phyloP scores from a whole-genome alignment of 53 echinoderm and acorn worm species.

The Glandiceps talaboti region DNA sequence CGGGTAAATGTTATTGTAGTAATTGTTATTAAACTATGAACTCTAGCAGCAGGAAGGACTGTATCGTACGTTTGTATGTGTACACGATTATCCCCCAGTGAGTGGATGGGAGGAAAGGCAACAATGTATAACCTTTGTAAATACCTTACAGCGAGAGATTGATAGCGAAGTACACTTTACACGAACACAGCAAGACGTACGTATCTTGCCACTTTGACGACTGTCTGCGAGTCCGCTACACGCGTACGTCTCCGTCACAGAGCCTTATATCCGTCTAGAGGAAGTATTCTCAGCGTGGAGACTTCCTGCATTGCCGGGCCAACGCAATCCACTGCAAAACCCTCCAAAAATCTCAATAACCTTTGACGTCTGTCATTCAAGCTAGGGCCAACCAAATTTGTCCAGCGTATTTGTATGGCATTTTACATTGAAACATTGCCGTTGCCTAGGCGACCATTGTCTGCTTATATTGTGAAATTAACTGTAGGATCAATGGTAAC shows the following conservation, averaged over 20 bases:
- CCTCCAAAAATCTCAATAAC: neutral
- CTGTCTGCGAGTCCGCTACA: neutral
- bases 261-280: neutral
- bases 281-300: neutral
- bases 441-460: constrained; percentile 1
- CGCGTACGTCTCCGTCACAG: neutral
- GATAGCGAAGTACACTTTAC: neutral
- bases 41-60: neutral
- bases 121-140: neutral
- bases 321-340: neutral
- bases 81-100: neutral
- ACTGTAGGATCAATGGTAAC: neutral
- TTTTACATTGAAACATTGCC: neutral
- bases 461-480: neutral
- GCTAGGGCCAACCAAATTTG: neutral
- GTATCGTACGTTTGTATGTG: neutral
- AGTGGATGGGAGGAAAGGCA: neutral
- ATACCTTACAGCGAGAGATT: neutral
- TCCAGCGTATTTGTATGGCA: neutral
- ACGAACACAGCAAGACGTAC: neutral
- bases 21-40: neutral
- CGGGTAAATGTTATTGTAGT: neutral
- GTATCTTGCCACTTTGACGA: neutral
- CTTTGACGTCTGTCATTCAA: neutral
- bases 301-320: neutral